Conservation (phyloP, 2,113 vertebrate species). For the Cyprinodon tularosa region DNA sequence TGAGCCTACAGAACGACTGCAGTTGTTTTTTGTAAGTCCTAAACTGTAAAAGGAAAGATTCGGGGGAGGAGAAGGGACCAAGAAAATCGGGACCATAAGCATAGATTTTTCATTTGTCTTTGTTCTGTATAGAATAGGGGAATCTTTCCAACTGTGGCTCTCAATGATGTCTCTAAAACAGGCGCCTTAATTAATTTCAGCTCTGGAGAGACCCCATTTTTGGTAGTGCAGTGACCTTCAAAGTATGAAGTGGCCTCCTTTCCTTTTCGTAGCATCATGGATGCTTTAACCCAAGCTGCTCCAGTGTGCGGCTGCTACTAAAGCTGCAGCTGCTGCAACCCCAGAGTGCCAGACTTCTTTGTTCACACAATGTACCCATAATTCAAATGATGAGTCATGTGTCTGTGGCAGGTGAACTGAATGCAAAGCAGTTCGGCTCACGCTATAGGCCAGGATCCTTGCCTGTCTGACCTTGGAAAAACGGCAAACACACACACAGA, state of each 20-base stretch:
- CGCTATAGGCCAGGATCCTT: conserved; percentile 25
- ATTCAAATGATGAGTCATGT: conserved; percentile 71
- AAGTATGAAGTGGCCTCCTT: conserved; percentile 67
- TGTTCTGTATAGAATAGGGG: conserved; percentile 14
- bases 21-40: neutral
- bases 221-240: conserved; percentile 74
- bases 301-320: neutral
- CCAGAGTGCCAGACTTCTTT: neutral
- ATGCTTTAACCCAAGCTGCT: conserved; percentile 34
- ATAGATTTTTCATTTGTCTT: too few species aligned
- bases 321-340: conserved; percentile 19
- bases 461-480: conserved; percentile 50
- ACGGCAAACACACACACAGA: neutral
- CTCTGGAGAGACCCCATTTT: conserved; percentile 76
- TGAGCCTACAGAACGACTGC: neutral
- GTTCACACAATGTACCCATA: conserved; percentile 46
- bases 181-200: conserved; percentile 69
- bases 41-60: neutral
- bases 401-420: conserved; percentile 52
- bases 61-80: neutral
- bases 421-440: conserved; percentile 68
- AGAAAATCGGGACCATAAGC: neutral
- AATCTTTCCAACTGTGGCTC: conserved; percentile 49
- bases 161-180: conserved; percentile 66
- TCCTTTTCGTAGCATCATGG: conserved; percentile 34